These are phyloP conservation scores for Galerucella pusilla DNA, from an alignment of 2,888 invertebrate genomes.

Conservation along the genomic window DNA sequence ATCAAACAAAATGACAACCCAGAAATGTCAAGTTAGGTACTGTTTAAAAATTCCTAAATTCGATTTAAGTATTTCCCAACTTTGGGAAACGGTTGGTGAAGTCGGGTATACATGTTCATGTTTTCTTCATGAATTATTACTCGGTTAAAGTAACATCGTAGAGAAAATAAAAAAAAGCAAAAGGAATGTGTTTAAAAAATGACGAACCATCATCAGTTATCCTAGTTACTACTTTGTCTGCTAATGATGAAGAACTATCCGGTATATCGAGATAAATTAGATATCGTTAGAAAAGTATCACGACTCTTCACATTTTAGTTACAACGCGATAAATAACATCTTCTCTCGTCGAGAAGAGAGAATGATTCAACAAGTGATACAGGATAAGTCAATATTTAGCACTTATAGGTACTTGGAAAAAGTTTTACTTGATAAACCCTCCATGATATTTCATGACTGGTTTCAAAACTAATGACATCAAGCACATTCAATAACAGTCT, in stretches of 20 bases:
- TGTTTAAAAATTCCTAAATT: no score
- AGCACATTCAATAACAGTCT: no score
- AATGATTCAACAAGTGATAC: not conserved
- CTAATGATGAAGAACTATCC: constrained; percentile 31
- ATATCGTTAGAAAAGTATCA: constrained; percentile 36
- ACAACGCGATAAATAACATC: constrained; percentile 25
- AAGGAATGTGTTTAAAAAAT: constrained; percentile 23
- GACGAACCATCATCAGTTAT: constrained; percentile 34
- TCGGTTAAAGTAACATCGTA: not conserved
- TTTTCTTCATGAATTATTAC: constrained; percentile 9
- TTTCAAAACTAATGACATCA: no score
- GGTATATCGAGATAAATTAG: constrained; percentile 18
- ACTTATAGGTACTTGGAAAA: not conserved
- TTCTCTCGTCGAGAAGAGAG: not conserved
- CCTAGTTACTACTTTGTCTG: constrained; percentile 32
- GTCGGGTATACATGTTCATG: not conserved
- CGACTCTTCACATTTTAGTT: constrained; percentile 32
- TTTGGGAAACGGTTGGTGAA: no score
- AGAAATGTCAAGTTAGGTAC: no score
- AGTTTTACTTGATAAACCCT: not conserved
- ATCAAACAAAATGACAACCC: no score
- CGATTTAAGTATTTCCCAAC: no score
- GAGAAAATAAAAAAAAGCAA: constrained; percentile 8
- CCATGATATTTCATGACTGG: no score
- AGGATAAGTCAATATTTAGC: not conserved